A percentile compares a stretch with the other conserved stretches of the same genome.
Evolutionary conservation across 37 sponge, comb jelly and placozoan genomes (phyloP).

Genomic region (Cladorhizidae sp.): DNA sequence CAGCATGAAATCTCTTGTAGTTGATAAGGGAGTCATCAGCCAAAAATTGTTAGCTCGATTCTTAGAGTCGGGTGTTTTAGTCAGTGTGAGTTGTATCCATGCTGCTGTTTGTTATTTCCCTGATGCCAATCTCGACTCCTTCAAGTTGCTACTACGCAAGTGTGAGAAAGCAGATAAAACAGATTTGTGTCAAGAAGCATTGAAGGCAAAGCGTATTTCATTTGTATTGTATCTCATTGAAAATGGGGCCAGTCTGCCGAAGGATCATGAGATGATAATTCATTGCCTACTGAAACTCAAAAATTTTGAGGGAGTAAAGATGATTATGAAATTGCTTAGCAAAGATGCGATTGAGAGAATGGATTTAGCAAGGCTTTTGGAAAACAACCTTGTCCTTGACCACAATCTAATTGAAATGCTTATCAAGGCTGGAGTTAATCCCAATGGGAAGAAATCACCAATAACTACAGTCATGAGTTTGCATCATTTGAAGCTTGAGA

Average conservation of each 20-base stretch:
- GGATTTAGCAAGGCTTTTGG: constrained; percentile 20
- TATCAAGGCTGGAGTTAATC: constrained; percentile 13
- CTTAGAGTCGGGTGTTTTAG: neutral
- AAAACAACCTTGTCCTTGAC: neutral
- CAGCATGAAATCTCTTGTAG: neutral
- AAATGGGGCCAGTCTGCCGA: constrained; percentile 9
- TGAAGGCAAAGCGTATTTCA: neutral
- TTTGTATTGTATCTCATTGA: constrained; percentile 38
- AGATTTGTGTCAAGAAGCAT: constrained; percentile 20
- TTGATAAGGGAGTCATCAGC: neutral
- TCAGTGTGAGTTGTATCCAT: neutral
- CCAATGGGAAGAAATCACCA: constrained; percentile 12
- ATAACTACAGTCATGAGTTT: constrained; percentile 1
- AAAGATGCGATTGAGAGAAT: neutral
- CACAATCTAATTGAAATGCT: constrained; percentile 16
- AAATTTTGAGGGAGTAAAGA: neutral
- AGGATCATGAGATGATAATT: neutral
- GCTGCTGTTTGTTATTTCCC: neutral
- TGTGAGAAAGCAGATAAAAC: constrained; percentile 1
- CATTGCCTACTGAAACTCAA: neutral
- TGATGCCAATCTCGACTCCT: neutral
- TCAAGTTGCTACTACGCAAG: constrained; percentile 5
- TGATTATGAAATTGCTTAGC: neutral
- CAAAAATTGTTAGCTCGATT: neutral
- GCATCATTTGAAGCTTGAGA: neutral